Conservation (phyloP, 2,797 vertebrate species). For the Lates japonicus region DNA sequence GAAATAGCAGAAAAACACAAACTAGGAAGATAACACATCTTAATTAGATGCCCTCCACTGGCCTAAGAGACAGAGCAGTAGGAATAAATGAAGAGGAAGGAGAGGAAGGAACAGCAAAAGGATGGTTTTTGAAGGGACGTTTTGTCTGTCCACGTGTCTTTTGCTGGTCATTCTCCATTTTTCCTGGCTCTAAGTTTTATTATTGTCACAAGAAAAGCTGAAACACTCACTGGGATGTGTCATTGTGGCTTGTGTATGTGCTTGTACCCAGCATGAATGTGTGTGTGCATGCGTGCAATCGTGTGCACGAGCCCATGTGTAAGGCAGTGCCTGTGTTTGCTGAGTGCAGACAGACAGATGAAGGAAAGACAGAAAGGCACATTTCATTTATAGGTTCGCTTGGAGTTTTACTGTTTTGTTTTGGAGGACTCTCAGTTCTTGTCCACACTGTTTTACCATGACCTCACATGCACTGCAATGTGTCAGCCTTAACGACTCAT, state of each 20-base stretch:
- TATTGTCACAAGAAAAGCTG: conserved; percentile 75
- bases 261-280: conserved; percentile 11
- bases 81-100: conserved; percentile 1
- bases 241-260: conserved; percentile 61
- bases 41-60: not conserved
- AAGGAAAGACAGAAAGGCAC: conserved; percentile 61
- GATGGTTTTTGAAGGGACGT: conserved; percentile 6
- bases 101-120: not conserved
- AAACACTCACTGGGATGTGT: conserved; percentile 65
- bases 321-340: conserved; percentile 38
- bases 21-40: conserved; percentile 11
- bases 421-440: conserved; percentile 64
- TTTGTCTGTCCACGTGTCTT: conserved; percentile 60
- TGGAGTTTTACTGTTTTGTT: conserved; percentile 79
- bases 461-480: conserved; percentile 65
- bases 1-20: conserved; percentile 27
- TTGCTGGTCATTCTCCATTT: conserved; percentile 60
- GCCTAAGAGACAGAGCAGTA: not conserved
- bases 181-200: conserved; percentile 72
- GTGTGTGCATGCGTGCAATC: conserved; percentile 2
- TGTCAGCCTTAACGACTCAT: conserved; percentile 37
- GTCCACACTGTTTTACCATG: conserved; percentile 55
- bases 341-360: conserved; percentile 59
- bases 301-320: conserved; percentile 30
- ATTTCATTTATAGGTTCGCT: conserved; percentile 70